Conservation (phyloP, 2,113 vertebrate genomes). For the Colaptes auratus region DNA sequence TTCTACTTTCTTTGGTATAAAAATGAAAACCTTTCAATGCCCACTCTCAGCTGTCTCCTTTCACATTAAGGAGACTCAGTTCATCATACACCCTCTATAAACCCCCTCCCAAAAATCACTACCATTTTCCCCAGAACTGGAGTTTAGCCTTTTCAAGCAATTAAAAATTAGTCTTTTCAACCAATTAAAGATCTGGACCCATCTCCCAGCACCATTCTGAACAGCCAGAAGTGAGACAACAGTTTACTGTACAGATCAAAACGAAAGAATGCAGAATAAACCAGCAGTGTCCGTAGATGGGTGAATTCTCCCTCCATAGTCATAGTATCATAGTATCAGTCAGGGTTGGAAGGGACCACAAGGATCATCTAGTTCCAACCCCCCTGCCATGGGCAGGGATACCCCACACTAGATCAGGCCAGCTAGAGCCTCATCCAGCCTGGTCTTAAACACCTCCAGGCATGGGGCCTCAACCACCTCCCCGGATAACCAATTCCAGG, state of each 20-base stretch:
- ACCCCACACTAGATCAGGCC: too few species aligned
- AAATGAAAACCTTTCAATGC: background rate
- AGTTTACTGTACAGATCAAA: background rate
- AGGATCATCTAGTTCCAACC: too few species aligned
- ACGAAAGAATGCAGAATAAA: slow-evolving; percentile 1
- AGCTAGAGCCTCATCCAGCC: too few species aligned
- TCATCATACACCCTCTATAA: background rate
- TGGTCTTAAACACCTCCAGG: too few species aligned
- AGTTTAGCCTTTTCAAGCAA: background rate
- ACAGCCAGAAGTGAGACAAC: background rate
- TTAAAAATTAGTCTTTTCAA: background rate
- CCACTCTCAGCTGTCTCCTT: background rate
- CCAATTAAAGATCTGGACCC: background rate
- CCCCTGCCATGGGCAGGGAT: too few species aligned
- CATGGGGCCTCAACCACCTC: too few species aligned
- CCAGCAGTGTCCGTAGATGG: background rate
- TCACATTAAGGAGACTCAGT: background rate
- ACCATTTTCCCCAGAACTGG: background rate
- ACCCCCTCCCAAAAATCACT: background rate
- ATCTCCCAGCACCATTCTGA: background rate
- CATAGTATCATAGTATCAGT: too few species aligned
- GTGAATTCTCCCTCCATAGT: background rate
- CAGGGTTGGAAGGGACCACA: too few species aligned
- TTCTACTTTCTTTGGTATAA: background rate
- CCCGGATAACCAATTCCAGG: too few species aligned